Evolutionary conservation across 2,888 invertebrate genomes (phyloP), one percentile per base, ranked within the genome.

Genomic region (Cataglyphis altisquamis): DNA sequence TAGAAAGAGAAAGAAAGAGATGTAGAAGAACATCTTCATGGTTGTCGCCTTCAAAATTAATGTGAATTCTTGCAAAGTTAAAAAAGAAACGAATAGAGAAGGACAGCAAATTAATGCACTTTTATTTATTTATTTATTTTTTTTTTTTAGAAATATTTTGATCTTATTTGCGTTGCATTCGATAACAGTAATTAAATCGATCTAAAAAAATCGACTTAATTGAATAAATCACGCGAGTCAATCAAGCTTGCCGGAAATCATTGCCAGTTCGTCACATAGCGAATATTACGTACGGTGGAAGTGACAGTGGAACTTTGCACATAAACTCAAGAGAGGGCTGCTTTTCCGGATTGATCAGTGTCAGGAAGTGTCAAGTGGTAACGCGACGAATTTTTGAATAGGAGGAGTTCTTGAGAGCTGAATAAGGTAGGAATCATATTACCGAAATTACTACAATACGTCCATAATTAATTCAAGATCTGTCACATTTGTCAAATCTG

Each of bases 361-460:
- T n/a, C 52, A 86, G 62, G 74, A 86, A 91, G 88, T 91, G 88
- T 82, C 36, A 87, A 89, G 86, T 88, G 86, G 80, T 84, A 81
- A 78, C 67, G 66, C 67, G 70, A 66, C 67, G 55, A 55, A 66
- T 39, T 77, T 52, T 41, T 55, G 39, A 25, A 25, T 18, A 1
- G 55, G 25, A 15, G n/a, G 12, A 10, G 9, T 12, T 12, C 6
- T 18, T 8, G 18, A 36, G 15, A 45, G 8, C 21, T 41, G 21
- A 84, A 83, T 68, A 84, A 90, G 87, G 91, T 88, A 91, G 86
- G 87, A 75, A 48, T 64, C n/a, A 29, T 62, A 41, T 9, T 4
- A 25, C 1, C 39, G 9, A 55, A 36, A 72, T 72, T 57, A 39
- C 15, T 18, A 39, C 25, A 9, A 73, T 60, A 25, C 0, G 12